Evolutionary conservation across 2,888 invertebrate species (phyloP), one percentile per base, ranked within the genome.

Genomic region (Idaea aversata): DNA sequence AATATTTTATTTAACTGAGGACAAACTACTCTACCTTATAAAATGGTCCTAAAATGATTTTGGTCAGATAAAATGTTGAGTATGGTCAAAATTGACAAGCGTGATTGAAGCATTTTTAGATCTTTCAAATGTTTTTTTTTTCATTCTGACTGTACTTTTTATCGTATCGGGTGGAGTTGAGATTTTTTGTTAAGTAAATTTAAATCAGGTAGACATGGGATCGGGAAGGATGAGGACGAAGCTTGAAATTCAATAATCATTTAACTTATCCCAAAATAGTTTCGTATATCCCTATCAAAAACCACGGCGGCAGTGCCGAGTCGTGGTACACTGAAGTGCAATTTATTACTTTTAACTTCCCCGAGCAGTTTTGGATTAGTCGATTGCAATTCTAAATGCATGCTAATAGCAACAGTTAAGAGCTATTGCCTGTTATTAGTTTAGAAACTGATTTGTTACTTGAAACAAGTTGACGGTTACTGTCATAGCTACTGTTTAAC

Each of bases 381-480:
- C 61, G 57, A 65, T 63, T 58, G 60, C 59, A 25, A 25, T 63
- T 66, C 35, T 63, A 66, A 61, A 65, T 59, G 38, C 57, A 47
- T 58, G 59, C 47, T 65, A 62, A 63, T 66, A 25, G 16, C 36
- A 59, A 59, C 59, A 59, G 59, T 59, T 59, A 59, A 59, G 59
- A 59, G 34, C 25, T 34, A 59, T 59, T 16, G 15, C 58, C 34
- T 25, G 59, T 59, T 59, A 59, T 1, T 57, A 16, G n/a, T 65
- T 10, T 47, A 10, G 34, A 7, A 57, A 61, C 25, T 16, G 25
- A 57, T n/a, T 4, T 15, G 35, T 5, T 34, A 76, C 84, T 34
- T 84, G 85, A 62, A 93, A 87, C 3, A 93, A 94, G 72, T 91
- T 93, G 72, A 86, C 95, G 66, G 94, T 95, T 10, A 94, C 95